Percentiles rank a stretch among this genome's conserved stretches.
Evolutionary conservation across 2,888 invertebrate species (phyloP).

Genomic region (Boloria euphrosyne): DNA sequence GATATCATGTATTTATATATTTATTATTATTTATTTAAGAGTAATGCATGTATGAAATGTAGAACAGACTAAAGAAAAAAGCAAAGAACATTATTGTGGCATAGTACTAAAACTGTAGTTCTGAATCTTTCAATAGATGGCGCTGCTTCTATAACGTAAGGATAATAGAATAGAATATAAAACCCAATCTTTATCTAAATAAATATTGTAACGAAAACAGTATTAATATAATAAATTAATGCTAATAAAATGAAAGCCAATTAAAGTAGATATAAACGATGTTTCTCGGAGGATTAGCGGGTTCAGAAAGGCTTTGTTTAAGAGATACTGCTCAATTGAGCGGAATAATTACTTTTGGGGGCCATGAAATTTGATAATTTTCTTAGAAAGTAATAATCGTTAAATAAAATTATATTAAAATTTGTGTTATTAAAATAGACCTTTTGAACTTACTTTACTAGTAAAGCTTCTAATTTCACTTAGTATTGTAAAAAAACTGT

Average conservation of each 20-base stretch:
- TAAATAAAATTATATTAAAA: background rate
- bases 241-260: conserved; percentile 12
- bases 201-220: background rate
- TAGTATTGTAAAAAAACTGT: too few relatives aligned
- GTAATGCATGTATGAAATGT: too few relatives aligned
- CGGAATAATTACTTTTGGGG: conserved; percentile 38
- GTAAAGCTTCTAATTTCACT: too few relatives aligned
- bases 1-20: too few relatives aligned
- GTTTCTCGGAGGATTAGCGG: conserved; percentile 28
- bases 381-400: background rate
- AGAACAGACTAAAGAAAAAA: too few relatives aligned
- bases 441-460: background rate
- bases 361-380: conserved; percentile 29
- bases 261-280: conserved; percentile 19
- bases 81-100: too few relatives aligned
- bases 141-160: background rate
- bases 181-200: background rate
- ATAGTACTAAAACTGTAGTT: too few relatives aligned
- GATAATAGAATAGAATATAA: background rate
- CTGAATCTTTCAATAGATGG: background rate
- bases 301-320: conserved; percentile 27
- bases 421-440: background rate
- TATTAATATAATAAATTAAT: conserved; percentile 6
- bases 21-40: too few relatives aligned
- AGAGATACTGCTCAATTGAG: conserved; percentile 38